Evolutionary conservation across 1,140 invertebrate genomes (phyloP).

Genomic region (Bathynomus jamesi): DNA sequence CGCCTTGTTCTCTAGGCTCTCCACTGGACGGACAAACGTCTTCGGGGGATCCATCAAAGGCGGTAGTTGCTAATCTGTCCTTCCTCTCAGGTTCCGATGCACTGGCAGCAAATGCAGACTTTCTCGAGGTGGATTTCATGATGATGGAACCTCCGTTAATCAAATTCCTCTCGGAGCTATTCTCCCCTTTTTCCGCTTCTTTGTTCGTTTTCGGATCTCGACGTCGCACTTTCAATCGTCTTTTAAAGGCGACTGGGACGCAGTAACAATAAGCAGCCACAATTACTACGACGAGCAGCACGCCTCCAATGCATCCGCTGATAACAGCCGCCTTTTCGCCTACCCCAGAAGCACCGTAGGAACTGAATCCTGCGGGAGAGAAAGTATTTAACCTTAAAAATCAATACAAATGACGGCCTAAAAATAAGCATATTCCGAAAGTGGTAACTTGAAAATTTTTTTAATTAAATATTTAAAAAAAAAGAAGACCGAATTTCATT

Average conservation of each 20-base stretch:
- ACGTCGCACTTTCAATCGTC: conserved; percentile 23
- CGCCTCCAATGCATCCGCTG: conserved; percentile 26
- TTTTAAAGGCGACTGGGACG: conserved; percentile 18
- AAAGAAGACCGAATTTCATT: too few species aligned
- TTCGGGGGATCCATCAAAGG: conserved; percentile 5
- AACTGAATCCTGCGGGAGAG: conserved; percentile 20
- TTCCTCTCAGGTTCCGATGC: conserved; percentile 12
- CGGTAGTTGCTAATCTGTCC: not conserved
- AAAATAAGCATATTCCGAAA: not conserved
- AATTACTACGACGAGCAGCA: conserved; percentile 27
- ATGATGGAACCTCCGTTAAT: conserved; percentile 32
- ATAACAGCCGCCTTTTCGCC: conserved; percentile 33
- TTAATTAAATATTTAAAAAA: not conserved
- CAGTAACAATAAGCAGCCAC: conserved; percentile 32
- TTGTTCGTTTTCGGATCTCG: conserved; percentile 4
- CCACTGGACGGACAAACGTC: conserved; percentile 1
- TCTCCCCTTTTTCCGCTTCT: conserved; percentile 19
- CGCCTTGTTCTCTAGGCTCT: conserved; percentile 4
- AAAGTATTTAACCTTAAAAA: not conserved
- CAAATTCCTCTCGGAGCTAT: conserved; percentile 12
- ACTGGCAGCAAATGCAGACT: conserved; percentile 20
- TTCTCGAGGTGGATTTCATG: conserved; percentile 24
- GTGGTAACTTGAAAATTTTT: not conserved
- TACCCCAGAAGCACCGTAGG: conserved; percentile 17
- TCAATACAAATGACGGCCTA: not conserved